These are phyloP conservation scores for Magallana angulata DNA, from an alignment of 1,140 invertebrate species.

Conservation along the genomic window DNA sequence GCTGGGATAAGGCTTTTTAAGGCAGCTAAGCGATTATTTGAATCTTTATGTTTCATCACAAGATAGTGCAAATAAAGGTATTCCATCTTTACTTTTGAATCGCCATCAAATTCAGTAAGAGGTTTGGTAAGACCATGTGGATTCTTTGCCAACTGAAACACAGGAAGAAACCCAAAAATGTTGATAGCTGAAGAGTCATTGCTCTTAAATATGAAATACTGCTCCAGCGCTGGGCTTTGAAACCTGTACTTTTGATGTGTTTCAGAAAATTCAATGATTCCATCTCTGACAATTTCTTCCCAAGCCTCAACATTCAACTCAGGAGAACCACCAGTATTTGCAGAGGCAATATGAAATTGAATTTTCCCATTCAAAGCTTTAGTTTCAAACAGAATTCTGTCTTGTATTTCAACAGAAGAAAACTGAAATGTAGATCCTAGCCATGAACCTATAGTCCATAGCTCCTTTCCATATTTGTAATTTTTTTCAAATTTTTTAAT, in stretches of 20 bases:
- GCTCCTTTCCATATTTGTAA: not conserved
- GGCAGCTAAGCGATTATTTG: not conserved
- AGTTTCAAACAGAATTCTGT: not conserved
- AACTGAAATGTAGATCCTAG: not conserved
- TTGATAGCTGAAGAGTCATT: not conserved
- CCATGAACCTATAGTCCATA: not conserved
- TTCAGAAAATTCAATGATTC: not conserved
- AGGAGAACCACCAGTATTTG: not conserved
- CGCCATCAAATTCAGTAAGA: not conserved
- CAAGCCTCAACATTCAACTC: not conserved
- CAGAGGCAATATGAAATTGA: not conserved
- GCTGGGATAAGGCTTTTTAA: not conserved
- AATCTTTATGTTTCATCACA: not conserved
- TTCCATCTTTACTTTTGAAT: not conserved
- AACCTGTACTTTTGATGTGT: not conserved
- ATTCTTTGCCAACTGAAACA: slow-evolving; percentile 5
- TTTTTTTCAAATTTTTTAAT: not conserved
- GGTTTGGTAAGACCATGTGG: not conserved
- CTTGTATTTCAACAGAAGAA: not conserved
- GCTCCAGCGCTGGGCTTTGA: not conserved
- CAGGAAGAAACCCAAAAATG: not conserved
- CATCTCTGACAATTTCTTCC: not conserved
- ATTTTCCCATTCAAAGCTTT: not conserved
- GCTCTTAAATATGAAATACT: not conserved
- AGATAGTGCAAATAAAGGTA: slow-evolving; percentile 1